Evolutionary conservation across 2,113 vertebrate species (phyloP).

Genomic region (Acanthochromis polyacanthus): DNA sequence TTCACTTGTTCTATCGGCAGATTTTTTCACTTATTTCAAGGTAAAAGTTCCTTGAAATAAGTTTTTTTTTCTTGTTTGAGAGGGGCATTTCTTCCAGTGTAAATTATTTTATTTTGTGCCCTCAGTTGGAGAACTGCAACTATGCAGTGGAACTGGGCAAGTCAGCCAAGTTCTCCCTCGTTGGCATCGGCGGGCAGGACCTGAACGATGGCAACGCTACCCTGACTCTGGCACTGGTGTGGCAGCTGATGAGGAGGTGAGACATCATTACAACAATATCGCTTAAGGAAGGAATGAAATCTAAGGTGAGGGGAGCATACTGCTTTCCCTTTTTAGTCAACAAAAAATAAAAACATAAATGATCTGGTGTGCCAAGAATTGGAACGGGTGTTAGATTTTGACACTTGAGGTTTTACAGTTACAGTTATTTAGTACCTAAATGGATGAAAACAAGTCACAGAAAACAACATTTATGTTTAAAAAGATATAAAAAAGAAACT

Average conservation of each 20-base stretch:
- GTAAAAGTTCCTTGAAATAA: too few relatives aligned
- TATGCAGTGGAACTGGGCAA: constrained; percentile 95
- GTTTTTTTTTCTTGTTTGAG: too few relatives aligned
- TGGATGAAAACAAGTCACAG: not conserved
- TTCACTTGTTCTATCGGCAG: too few relatives aligned
- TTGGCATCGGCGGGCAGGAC: constrained; percentile 96
- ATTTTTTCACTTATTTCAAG: too few relatives aligned
- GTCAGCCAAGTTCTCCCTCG: constrained; percentile 93
- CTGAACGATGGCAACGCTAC: constrained; percentile 94
- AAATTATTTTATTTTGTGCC: not conserved
- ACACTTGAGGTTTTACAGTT: too few relatives aligned
- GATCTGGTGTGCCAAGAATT: too few relatives aligned
- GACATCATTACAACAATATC: not conserved
- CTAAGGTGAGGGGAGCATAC: not conserved
- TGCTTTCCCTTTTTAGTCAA: not conserved
- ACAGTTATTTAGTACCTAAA: too few relatives aligned
- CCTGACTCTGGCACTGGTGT: constrained; percentile 91
- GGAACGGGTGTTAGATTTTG: too few relatives aligned
- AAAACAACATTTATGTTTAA: not conserved
- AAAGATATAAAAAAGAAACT: too few relatives aligned
- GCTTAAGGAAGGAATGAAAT: not conserved
- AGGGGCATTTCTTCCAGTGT: too few relatives aligned
- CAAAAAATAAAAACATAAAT: too few relatives aligned
- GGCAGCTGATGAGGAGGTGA: constrained; percentile 99
- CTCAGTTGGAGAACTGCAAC: constrained; percentile 96